These are phyloP conservation scores for Pantherophis vulpinus DNA, from an alignment of 2,797 vertebrate genomes.

Conservation along the genomic window DNA sequence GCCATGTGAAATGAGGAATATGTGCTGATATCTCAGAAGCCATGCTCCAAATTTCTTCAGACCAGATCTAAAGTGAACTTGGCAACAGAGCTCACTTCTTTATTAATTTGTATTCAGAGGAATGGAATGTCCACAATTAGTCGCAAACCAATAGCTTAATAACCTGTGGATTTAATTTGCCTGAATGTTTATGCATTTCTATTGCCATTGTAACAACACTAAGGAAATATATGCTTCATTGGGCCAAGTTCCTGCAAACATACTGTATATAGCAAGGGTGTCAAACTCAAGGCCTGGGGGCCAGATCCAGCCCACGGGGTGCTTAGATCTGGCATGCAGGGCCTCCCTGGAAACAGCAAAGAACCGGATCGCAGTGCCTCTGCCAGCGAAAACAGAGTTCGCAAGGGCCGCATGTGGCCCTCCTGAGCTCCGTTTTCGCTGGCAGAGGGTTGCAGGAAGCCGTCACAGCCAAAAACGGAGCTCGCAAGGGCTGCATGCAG, in stretches of 20 bases:
- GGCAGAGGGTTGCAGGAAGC: no score
- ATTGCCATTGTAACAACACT: background rate
- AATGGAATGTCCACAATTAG: background rate
- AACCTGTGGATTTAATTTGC: background rate
- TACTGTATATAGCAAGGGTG: background rate
- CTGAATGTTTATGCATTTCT: background rate
- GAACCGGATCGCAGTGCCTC: no score
- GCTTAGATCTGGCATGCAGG: no score
- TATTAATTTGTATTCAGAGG: background rate
- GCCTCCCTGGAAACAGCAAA: no score
- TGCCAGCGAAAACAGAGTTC: no score
- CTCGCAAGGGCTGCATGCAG: no score
- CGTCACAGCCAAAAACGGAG: no score
- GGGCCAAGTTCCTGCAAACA: background rate
- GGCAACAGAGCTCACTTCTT: background rate
- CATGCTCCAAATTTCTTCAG: background rate
- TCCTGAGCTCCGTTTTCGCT: no score
- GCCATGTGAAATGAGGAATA: background rate
- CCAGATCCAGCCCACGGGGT: no score
- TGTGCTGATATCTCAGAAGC: background rate
- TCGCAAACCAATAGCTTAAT: background rate
- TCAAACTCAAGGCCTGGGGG: no score
- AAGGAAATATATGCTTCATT: background rate
- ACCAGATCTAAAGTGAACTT: background rate
- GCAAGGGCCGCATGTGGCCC: no score